phyloP scores from a whole-genome alignment of 2,888 invertebrate species.

The Hypena proboscidalis region DNA sequence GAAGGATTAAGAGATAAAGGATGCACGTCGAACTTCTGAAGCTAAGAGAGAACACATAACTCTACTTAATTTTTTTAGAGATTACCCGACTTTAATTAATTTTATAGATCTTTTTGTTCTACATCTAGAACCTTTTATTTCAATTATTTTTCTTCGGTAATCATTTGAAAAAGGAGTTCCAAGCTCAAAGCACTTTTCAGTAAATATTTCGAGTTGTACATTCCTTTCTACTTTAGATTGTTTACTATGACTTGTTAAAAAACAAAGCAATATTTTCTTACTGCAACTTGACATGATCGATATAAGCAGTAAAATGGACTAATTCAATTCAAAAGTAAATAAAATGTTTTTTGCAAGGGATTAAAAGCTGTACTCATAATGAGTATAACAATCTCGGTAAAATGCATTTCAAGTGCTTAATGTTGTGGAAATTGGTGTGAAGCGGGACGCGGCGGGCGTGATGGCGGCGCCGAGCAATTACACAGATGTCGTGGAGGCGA shows the following conservation, averaged over 20 bases:
- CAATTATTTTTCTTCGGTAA: slow-evolving; percentile 19
- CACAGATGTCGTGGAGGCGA: slow-evolving; percentile 68
- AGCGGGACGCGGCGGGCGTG: slow-evolving; percentile 63
- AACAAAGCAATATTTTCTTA: slow-evolving; percentile 7
- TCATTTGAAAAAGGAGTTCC: slow-evolving; percentile 23
- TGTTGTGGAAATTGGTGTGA: slow-evolving; percentile 75
- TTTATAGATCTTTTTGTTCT: slow-evolving; percentile 19
- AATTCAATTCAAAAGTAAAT: slow-evolving; percentile 41
- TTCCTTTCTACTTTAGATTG: slow-evolving; percentile 35
- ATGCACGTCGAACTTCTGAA: slow-evolving; percentile 63
- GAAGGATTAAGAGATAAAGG: slow-evolving; percentile 70
- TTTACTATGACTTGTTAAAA: slow-evolving; percentile 28
- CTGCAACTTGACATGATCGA: no score
- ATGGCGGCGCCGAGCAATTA: slow-evolving; percentile 70
- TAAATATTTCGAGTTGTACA: slow-evolving; percentile 25
- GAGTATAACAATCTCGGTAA: slow-evolving; percentile 71
- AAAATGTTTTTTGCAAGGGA: slow-evolving; percentile 49
- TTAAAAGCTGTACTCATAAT: slow-evolving; percentile 60
- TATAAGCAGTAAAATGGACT: no score
- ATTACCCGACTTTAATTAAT: slow-evolving; percentile 41
- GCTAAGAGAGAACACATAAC: slow-evolving; percentile 48
- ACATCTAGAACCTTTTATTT: not conserved
- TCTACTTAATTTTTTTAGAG: slow-evolving; percentile 43
- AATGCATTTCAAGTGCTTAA: slow-evolving; percentile 78
- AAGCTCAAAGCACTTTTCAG: slow-evolving; percentile 27